Evolutionary conservation across 1,140 invertebrate genomes (phyloP), one percentile per base, ranked within the genome.

Genomic region (Drosophila serrata): DNA sequence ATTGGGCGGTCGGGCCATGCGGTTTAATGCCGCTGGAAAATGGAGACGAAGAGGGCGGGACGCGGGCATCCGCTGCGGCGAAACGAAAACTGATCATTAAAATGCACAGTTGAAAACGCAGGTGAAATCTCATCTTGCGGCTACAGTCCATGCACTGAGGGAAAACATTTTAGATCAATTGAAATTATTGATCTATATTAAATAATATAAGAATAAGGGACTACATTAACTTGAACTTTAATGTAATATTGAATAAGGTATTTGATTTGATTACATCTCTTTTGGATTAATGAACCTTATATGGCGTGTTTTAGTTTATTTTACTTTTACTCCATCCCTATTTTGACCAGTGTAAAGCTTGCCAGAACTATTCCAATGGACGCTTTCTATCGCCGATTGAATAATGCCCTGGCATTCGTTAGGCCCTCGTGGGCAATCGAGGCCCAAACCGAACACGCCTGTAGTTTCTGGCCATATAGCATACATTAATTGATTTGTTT

Each of bases 401-500:
- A 73, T 73, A 73, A 73, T 59, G 53, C 35, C 43, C n/a, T 12
- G 35, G 42, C 51, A 72, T 73, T 72, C 69, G 46, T 72, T 72
- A 73, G 65, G 29, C 42, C 49, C 40, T 45, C 24, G 39, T 67
- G 51, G 51, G 19, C 33, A 35, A 55, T 37, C 19, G 51, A 55
- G 31, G 33, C 51, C 51, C 51, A 55, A 11, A 6, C 19, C 29
- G n/a, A 8, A 9, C 49, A 9, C 49, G 13, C 49, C 31, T 3
- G 51, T 55, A 55, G 29, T 63, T 43, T 60, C 59, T 62, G 17
- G 57, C 27, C 59, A 42, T 46, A 42, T 46, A 42, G 67, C 65
- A 84, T 82, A 65, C 84, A 87, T 88, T 80, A 87, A 87, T 87
- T 87, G 84, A 87, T 87, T 87, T 87, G 84, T 87, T 87, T 87